Evolutionary conservation across 1,140 invertebrate species (phyloP), one percentile per base, ranked within the genome.

Genomic region (Euura saliciscinereae): DNA sequence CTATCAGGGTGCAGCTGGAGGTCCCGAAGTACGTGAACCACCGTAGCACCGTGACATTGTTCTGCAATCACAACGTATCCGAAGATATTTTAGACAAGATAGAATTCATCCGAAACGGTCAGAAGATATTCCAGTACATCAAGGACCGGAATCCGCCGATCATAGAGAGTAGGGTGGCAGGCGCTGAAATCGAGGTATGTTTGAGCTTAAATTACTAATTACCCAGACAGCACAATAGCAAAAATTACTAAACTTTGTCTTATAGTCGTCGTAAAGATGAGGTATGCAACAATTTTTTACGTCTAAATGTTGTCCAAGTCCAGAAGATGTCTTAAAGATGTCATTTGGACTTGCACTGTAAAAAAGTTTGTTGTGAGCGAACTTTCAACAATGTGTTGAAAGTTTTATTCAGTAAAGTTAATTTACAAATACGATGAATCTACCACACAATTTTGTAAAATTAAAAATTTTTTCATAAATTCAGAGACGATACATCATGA

Each of bases 111-210:
- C 92, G 93, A 78, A 90, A 90, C 77, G 91, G 91, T 79, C 90
- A 90, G 81, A 95, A 94, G 85, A 92, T 95, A 84, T 93, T 94
- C 80, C 91, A 94, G 84, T 95, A 93, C 84, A 91, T 95, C 80
- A 91, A 91, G 75, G 92, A 92, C 71, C 89, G 93, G 72, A 92
- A 89, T 78, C 93, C 93, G 71, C 93, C 94, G 13, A 94, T 92
- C 81, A 87, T 90, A 75, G 90, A 90, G 80, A 92, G 89, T 78
- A 89, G 89, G n/a, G 90, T 91, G 44, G 83, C 88, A 5, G 93
- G 94, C 67, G 91, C 92, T 59, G 90, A 90, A 77, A 89, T 95
- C 65, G 92, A 94, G 85, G 94, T 95, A 88, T 93, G 28, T 28
- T 28, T 1, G 28, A 28, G 28, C 28, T 28, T 43, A 2, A 13